Percentiles rank a stretch among this genome's conserved stretches.
Evolutionary conservation across 2,113 vertebrate genomes (phyloP).

Genomic region (Machaerirhynchus nigripectus): DNA sequence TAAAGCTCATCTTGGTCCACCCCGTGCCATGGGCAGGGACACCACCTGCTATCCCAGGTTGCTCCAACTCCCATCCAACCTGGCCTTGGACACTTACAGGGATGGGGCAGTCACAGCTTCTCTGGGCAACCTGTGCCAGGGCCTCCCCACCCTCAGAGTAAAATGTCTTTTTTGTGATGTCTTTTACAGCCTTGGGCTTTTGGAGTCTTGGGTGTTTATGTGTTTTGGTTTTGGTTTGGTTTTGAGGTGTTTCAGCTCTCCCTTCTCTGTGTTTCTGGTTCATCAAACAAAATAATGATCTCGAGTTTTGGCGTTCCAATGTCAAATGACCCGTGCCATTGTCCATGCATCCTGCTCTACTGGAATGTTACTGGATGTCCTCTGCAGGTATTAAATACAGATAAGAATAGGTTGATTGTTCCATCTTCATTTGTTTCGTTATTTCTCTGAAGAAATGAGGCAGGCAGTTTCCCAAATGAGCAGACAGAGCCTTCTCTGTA

Average conservation of each 20-base stretch:
- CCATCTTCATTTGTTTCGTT: neutral
- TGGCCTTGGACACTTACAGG: neutral
- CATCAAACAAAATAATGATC: neutral
- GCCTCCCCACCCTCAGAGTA: neutral
- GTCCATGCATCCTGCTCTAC: neutral
- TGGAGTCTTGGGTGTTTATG: neutral
- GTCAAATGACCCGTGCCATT: neutral
- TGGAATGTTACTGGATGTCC: neutral
- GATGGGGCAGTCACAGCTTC: neutral
- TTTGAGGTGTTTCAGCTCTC: neutral
- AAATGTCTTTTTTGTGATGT: neutral
- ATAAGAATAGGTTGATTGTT: neutral
- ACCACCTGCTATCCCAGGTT: neutral
- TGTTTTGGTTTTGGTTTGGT: neutral
- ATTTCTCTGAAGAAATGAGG: neutral
- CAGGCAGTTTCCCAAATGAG: neutral
- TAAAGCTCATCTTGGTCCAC: neutral
- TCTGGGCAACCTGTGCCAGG: neutral
- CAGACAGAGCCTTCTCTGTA: neutral
- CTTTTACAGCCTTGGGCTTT: neutral
- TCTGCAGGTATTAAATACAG: neutral
- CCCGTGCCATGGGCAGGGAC: neutral
- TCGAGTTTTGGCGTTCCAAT: accelerated
- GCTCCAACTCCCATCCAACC: accelerated
- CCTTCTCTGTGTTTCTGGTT: neutral